A percentile compares a stretch with the other conserved stretches of the same genome.
Evolutionary conservation across 2,113 vertebrate species (phyloP).

Genomic region (Marcusenius ussheri): DNA sequence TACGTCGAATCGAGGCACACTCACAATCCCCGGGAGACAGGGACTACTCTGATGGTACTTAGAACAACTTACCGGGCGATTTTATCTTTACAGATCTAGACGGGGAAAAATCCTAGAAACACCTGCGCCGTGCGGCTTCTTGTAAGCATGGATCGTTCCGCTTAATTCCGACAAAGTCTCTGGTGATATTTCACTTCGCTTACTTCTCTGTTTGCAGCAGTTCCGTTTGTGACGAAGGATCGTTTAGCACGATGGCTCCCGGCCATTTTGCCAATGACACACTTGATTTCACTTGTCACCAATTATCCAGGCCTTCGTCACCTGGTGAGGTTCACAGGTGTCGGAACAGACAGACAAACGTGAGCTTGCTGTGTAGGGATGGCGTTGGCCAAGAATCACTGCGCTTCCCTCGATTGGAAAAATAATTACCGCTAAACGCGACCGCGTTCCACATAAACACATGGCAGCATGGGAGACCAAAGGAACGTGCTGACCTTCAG

Average conservation of each 20-base stretch:
- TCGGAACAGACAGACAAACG: not conserved
- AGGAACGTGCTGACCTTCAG: slow-evolving; percentile 5
- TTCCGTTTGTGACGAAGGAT: not conserved
- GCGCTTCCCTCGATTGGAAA: not conserved
- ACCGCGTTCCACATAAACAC: not conserved
- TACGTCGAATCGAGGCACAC: not conserved
- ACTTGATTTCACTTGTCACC: not conserved
- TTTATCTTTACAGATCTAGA: not conserved
- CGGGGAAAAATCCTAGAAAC: not conserved
- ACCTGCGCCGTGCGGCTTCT: not conserved
- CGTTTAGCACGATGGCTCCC: not conserved
- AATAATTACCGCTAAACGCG: not conserved
- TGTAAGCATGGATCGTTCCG: not conserved
- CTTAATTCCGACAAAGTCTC: not conserved
- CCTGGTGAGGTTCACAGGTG: not conserved
- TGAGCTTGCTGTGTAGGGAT: not conserved
- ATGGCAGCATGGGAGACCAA: not conserved
- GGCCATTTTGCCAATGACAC: not conserved
- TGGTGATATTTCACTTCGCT: not conserved
- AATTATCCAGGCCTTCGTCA: not conserved
- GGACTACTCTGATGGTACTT: not conserved
- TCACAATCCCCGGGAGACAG: not conserved
- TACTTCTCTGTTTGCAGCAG: not conserved
- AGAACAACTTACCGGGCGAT: not conserved
- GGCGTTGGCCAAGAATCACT: not conserved